phyloP scores from a whole-genome alignment of 2,113 vertebrate genomes.

The Rynchops niger region DNA sequence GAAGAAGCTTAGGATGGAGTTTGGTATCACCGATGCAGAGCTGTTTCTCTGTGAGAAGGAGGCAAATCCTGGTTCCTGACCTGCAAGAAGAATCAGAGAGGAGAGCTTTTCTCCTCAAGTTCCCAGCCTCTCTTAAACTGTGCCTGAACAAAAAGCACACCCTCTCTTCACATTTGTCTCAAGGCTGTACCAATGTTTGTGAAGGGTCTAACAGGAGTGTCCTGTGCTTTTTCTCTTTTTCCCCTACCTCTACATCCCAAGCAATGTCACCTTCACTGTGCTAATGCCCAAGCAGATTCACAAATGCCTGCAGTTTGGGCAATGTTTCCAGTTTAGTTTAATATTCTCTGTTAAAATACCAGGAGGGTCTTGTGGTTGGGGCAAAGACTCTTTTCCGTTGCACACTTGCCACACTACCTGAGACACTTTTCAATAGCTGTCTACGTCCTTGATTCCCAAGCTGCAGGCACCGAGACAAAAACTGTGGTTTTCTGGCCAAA shows the following conservation, averaged over 20 bases:
- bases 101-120: background rate
- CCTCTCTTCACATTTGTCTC: background rate
- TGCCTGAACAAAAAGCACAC: background rate
- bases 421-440: background rate
- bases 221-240: background rate
- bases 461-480: background rate
- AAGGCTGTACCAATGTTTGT: background rate
- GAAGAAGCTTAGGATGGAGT: background rate
- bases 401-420: background rate
- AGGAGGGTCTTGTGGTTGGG: background rate
- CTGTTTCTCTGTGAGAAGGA: background rate
- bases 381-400: background rate
- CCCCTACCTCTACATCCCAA: background rate
- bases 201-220: background rate
- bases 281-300: background rate
- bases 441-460: background rate
- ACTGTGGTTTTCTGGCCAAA: background rate
- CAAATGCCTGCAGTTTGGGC: background rate
- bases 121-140: background rate
- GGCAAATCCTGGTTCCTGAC: background rate
- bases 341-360: background rate
- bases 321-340: background rate
- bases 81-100: background rate
- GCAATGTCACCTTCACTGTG: background rate
- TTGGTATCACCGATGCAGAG: accelerated